These are phyloP conservation scores for Antennarius striatus DNA, from an alignment of 2,113 vertebrate genomes.

Conservation along the genomic window DNA sequence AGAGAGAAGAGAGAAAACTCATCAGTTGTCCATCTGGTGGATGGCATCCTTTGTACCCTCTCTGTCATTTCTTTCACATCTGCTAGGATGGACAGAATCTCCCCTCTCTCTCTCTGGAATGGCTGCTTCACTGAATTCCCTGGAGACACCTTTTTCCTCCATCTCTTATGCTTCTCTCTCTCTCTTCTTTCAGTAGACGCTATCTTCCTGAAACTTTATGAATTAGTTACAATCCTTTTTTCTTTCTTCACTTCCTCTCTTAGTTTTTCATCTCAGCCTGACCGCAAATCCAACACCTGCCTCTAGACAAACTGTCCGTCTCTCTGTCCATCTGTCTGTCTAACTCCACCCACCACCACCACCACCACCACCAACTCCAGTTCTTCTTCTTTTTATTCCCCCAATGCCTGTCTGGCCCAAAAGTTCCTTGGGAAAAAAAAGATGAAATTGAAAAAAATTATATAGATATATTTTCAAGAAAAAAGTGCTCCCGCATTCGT, in stretches of 20 bases:
- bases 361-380: neutral
- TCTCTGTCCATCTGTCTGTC: conserved; percentile 47
- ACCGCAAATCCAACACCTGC: conserved; percentile 77
- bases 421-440: conserved; percentile 56
- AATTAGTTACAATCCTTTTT: conserved; percentile 83
- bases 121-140: conserved; percentile 81
- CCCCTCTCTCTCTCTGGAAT: conserved; percentile 72
- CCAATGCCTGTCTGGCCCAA: conserved; percentile 49
- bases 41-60: conserved; percentile 83
- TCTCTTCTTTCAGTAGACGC: conserved; percentile 64
- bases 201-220: conserved; percentile 83
- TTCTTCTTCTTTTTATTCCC: conserved; percentile 2
- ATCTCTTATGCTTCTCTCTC: conserved; percentile 60
- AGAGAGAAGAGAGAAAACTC: conserved; percentile 66
- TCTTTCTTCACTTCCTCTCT: conserved; percentile 54
- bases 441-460: conserved; percentile 60
- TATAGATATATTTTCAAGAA: conserved; percentile 56
- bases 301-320: conserved; percentile 65
- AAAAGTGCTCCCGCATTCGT: conserved; percentile 66
- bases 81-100: conserved; percentile 80
- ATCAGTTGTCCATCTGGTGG: conserved; percentile 82
- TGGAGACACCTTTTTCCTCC: conserved; percentile 75
- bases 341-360: neutral
- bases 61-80: conserved; percentile 82
- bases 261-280: conserved; percentile 73